Percentiles rank a stretch among this genome's conserved stretches.
These are phyloP conservation scores for Nyctibius bracteatus DNA, from an alignment of 2,113 vertebrate genomes.

Conservation along the genomic window DNA sequence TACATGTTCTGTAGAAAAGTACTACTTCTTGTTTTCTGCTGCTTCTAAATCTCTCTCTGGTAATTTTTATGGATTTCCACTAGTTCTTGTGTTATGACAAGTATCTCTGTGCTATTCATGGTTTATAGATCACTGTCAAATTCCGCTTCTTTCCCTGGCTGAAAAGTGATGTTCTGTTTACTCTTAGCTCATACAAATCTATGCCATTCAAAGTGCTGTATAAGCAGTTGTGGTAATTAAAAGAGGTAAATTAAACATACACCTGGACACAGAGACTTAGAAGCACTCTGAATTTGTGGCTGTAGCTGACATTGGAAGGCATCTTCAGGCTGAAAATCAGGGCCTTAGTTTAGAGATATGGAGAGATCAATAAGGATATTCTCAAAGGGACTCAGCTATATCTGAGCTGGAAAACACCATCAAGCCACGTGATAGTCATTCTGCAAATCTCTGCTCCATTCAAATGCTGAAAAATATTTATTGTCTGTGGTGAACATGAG, in stretches of 20 bases:
- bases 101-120: background rate
- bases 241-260: background rate
- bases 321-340: background rate
- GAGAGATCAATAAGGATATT: background rate
- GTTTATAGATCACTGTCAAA: background rate
- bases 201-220: background rate
- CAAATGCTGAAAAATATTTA: background rate
- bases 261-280: background rate
- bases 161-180: background rate
- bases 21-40: background rate
- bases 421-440: background rate
- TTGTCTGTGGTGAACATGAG: background rate
- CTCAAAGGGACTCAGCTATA: background rate
- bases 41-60: background rate
- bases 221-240: background rate
- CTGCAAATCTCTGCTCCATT: background rate
- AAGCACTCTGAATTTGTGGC: background rate
- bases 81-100: background rate
- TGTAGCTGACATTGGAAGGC: background rate
- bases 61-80: background rate
- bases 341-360: background rate
- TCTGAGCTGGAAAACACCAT: background rate
- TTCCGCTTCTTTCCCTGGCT: background rate
- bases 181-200: background rate
- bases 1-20: background rate